phyloP scores from a whole-genome alignment of 1,140 invertebrate genomes.

The Oncopeltus fasciatus region DNA sequence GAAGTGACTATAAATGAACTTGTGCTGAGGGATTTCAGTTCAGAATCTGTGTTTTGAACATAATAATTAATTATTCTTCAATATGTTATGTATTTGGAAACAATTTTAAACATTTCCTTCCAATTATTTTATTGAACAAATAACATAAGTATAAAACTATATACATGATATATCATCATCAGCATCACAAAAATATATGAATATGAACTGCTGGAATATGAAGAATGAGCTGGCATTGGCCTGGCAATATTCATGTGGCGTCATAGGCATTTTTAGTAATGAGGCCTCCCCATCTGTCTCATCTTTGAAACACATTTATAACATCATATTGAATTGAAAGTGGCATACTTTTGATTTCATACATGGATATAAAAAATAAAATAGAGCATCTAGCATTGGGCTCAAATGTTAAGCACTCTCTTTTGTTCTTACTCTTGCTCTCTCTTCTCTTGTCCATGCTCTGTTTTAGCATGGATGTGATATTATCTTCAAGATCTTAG shows the following conservation, averaged over 20 bases:
- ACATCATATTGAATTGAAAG: not conserved
- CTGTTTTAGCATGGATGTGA: not conserved
- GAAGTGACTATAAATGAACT: not conserved
- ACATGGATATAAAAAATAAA: not conserved
- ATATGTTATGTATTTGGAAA: not conserved
- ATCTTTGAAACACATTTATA: not conserved
- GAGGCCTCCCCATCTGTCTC: not conserved
- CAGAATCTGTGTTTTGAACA: not conserved
- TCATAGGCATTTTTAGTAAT: not conserved
- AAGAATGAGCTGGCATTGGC: not conserved
- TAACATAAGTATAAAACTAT: not conserved
- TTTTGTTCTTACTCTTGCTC: not conserved
- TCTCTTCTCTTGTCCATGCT: not conserved
- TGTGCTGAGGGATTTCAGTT: not conserved
- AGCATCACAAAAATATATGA: not conserved
- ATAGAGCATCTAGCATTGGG: not conserved
- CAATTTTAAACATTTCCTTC: not conserved
- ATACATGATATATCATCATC: not conserved
- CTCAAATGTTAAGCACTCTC: not conserved
- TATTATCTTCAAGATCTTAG: not conserved
- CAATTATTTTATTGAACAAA: not conserved
- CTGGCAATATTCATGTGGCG: not conserved
- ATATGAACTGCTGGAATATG: not conserved
- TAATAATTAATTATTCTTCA: not conserved
- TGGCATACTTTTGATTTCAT: too few relatives aligned